A percentile compares a stretch with the other conserved stretches of the same genome.
Conservation (phyloP, 2,797 vertebrate species). For the Phoebastria nigripes region DNA sequence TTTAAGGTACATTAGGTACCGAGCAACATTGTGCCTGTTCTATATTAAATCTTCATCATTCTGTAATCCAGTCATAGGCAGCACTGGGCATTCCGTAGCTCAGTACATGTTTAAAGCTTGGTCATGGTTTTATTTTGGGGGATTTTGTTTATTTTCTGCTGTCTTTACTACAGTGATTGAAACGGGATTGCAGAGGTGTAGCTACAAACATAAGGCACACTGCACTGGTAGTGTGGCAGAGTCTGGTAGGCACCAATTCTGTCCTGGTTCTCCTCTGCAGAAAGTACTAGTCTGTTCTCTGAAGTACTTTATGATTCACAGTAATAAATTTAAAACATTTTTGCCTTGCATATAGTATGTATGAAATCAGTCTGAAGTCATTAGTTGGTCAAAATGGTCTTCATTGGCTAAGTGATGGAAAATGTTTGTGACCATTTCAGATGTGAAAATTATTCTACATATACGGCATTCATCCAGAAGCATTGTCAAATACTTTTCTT, state of each 20-base stretch:
- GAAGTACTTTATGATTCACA: not conserved
- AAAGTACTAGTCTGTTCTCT: not conserved
- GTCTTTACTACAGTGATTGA: not conserved
- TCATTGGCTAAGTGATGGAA: not conserved
- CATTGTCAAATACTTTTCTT: not conserved
- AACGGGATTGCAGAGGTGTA: not conserved
- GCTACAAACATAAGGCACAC: rapidly evolving
- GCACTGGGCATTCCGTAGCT: not conserved
- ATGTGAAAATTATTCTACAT: not conserved
- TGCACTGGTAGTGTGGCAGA: not conserved
- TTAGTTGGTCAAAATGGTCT: not conserved
- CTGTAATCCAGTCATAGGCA: not conserved
- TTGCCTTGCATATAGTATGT: not conserved
- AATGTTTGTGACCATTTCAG: not conserved
- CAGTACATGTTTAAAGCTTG: not conserved
- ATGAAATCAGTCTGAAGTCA: not conserved
- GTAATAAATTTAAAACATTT: not conserved
- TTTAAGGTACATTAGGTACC: not conserved
- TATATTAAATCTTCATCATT: not conserved
- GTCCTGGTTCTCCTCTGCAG: not conserved
- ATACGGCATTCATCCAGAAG: not conserved
- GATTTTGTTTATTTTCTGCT: not conserved
- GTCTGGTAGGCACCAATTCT: not conserved
- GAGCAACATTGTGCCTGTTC: not conserved
- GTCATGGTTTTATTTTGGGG: not conserved